Conservation (phyloP, 2,888 invertebrate genomes). For the Chrysolina americana region DNA sequence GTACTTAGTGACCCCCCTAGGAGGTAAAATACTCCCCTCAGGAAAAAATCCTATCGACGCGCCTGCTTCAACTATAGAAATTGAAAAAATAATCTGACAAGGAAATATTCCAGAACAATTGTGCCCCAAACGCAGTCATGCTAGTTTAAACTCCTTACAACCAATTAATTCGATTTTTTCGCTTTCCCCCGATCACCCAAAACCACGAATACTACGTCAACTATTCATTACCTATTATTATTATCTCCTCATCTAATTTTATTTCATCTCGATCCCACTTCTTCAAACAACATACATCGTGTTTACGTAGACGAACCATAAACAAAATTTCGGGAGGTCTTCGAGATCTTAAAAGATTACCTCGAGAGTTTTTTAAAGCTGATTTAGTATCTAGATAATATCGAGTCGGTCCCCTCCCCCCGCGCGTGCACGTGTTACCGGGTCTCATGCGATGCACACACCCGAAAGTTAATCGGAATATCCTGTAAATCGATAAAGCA, state of each 20-base stretch:
- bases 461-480: conserved; percentile 42
- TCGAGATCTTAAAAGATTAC: conserved; percentile 16
- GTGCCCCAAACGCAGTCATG: neutral
- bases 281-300: neutral
- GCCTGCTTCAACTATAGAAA: no score
- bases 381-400: conserved; percentile 18
- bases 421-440: conserved; percentile 26
- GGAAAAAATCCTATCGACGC: no score
- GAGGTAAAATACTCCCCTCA: no score
- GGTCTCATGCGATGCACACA: conserved; percentile 18
- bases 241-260: neutral
- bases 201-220: no score
- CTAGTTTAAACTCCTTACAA: no score
- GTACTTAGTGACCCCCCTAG: no score
- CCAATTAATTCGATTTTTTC: no score
- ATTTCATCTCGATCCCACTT: neutral
- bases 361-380: conserved; percentile 19
- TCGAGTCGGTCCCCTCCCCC: neutral
- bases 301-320: conserved; percentile 11
- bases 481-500: conserved; percentile 56
- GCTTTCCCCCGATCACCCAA: no score
- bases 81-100: no score
- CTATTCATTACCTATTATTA: no score
- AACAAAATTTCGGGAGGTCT: conserved; percentile 18
- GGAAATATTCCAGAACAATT: no score